Conservation (phyloP, 2,797 vertebrate genomes). For the Acomys russatus region DNA sequence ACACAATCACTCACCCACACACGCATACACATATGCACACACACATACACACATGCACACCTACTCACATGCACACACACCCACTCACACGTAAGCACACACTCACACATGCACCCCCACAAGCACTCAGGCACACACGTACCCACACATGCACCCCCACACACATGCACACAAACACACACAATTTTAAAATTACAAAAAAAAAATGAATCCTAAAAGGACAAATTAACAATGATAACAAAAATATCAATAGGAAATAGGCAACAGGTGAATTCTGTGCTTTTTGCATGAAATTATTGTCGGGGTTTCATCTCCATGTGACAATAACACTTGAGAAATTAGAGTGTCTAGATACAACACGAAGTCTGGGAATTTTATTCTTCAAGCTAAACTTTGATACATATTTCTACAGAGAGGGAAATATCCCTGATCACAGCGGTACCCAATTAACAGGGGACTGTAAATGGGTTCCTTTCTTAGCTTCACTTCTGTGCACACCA, state of each 20-base stretch:
- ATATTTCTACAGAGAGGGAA: background rate
- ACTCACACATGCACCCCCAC: too few relatives aligned
- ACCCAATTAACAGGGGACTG: background rate
- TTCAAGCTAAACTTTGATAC: slow-evolving; percentile 5
- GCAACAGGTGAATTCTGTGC: background rate
- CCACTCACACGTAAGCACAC: too few relatives aligned
- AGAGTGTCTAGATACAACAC: background rate
- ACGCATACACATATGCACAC: too few relatives aligned
- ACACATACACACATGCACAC: too few relatives aligned
- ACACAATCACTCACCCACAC: too few relatives aligned
- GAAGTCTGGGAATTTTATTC: background rate
- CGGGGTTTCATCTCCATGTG: slow-evolving; percentile 1
- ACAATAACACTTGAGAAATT: slow-evolving; percentile 28
- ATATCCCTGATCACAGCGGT: background rate
- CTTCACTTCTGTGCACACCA: background rate
- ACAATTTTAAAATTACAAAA: background rate
- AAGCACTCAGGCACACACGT: too few relatives aligned
- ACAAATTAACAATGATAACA: background rate
- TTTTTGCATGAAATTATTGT: background rate
- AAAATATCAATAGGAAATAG: background rate
- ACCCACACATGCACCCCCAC: background rate
- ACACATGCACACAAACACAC: background rate
- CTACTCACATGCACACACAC: too few relatives aligned
- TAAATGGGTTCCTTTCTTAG: background rate
- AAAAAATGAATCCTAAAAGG: background rate